Evolutionary conservation across 2,797 vertebrate genomes (phyloP).

Genomic region (Mallotus villosus): DNA sequence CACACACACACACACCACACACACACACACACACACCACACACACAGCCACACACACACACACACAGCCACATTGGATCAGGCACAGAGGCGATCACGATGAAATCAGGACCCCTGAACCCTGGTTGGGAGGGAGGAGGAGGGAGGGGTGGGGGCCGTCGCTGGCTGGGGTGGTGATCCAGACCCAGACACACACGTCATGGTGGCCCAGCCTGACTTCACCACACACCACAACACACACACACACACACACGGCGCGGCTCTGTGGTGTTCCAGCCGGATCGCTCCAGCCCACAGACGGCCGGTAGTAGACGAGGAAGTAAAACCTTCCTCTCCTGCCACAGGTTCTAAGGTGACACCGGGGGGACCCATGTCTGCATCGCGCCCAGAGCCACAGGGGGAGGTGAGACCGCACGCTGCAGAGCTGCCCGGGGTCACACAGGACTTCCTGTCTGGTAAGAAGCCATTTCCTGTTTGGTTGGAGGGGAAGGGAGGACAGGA

Average conservation of each 20-base stretch:
- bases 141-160: slow-evolving; percentile 8
- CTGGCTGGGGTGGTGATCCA: not conserved
- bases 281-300: no score
- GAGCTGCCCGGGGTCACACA: slow-evolving; percentile 60
- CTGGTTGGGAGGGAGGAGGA: not conserved
- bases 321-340: slow-evolving; percentile 39
- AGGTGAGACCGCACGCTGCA: slow-evolving; percentile 47
- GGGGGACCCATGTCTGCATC: slow-evolving; percentile 51
- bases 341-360: slow-evolving; percentile 58
- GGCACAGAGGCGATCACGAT: not conserved
- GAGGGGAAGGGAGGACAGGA: no score
- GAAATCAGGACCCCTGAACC: slow-evolving; percentile 15
- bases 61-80: slow-evolving; percentile 21
- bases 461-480: no score
- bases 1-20: not conserved
- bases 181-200: no score
- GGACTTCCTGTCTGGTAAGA: slow-evolving; percentile 67
- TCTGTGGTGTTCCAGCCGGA: no score
- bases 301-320: slow-evolving; percentile 9
- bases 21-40: slow-evolving; percentile 9
- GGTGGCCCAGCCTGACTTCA: no score
- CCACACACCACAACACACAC: no score
- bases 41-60: not conserved
- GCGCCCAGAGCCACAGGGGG: slow-evolving; percentile 60
- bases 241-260: no score